A percentile compares a stretch with the other conserved stretches of the same genome.
Conservation (phyloP, 2,113 vertebrate species). For the Motacilla alba region DNA sequence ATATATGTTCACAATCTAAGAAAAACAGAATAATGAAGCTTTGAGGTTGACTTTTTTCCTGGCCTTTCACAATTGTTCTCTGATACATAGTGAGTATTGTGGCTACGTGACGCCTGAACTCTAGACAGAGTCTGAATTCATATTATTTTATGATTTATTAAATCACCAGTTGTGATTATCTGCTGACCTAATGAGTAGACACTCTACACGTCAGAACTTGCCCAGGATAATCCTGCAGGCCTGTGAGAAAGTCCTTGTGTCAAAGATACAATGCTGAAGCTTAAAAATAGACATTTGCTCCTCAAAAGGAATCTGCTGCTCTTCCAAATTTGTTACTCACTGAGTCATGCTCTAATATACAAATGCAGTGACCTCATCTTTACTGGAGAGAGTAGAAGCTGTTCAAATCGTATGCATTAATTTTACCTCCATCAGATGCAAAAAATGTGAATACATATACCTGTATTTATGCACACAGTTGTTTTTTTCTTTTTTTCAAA, state of each 20-base stretch:
- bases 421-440: background rate
- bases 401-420: background rate
- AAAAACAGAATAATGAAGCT: background rate
- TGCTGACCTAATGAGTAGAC: background rate
- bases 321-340: background rate
- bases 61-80: background rate
- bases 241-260: constrained; percentile 13
- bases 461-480: background rate
- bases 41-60: background rate
- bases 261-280: background rate
- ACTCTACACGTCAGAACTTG: background rate
- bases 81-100: background rate
- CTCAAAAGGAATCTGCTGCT: background rate
- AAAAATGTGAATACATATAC: background rate
- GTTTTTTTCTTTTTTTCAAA: background rate
- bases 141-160: background rate
- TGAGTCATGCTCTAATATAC: background rate
- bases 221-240: background rate
- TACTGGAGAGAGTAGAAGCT: background rate
- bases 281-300: constrained; percentile 36
- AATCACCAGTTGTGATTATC: background rate
- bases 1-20: background rate
- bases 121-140: background rate
- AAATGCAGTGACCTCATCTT: constrained; percentile 24
- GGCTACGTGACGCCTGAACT: background rate